Base-by-base conservation (phyloP, 2,113 vertebrate genomes). In the Chloropsis cyanopogon region DNA sequence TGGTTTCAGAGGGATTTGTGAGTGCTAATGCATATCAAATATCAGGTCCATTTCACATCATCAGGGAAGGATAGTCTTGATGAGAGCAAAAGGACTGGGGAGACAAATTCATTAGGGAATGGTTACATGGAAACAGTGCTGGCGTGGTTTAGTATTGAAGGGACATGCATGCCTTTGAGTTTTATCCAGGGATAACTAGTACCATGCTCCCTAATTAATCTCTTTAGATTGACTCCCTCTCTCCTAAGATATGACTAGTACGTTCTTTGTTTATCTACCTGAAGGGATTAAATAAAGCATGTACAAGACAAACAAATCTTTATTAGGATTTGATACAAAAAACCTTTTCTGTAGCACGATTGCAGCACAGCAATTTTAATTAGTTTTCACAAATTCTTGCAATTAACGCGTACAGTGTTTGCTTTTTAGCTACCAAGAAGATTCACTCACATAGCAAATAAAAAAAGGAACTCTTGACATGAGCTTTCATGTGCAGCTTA, bases 301-400 rank as follows among this genome's bases (percentile, higher is more conserved):
- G 63, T 76, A 86, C n/a, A 65, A 78, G 53, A 70, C 3, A 65
- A 77, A 53, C 35, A 72, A 47, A 50, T 76, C 75, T 91, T 96
- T 91, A 31, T 75, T 84, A 91, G 66, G n/a, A 47, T 86, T 88
- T 90, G 77, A 66, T 82, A 68, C 61, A 72, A 85, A 90, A 88
- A 52, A 5, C 14, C 21, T 78, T 86, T 91, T 85, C 61, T 79
- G 44, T 78, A 87, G 70, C 69, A 90, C 0, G 1, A 56, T 7
- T 87, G 21, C 41, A 56, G 52, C 29, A 31, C 35, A 70, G 50
- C 25, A 60, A 12, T 78, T 94, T 77, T 88, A 92, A 91, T 96
- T 72, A 82, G 49, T 64, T 93, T 86, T 76, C 47, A 87, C 49
- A 82, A 82, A 69, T 82, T 49, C 66, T 87, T 91, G 49, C 49